phyloP scores from a whole-genome alignment of 2,797 vertebrate species.

The Champsocephalus esox region DNA sequence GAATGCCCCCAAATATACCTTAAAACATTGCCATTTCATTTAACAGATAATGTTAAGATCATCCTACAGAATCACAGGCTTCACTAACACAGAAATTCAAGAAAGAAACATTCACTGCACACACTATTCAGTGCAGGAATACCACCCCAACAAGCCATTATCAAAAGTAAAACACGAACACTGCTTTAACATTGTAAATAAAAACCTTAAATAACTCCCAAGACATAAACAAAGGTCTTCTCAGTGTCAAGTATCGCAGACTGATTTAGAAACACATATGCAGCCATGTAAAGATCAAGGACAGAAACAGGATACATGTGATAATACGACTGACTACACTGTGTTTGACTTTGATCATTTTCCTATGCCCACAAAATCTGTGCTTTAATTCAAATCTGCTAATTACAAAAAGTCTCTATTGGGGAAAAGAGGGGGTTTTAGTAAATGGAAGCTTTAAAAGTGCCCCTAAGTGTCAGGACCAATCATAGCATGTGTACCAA shows the following conservation, averaged over 20 bases:
- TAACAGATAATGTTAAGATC: background rate
- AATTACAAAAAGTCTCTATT: slow-evolving; percentile 44
- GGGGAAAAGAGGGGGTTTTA: slow-evolving; percentile 19
- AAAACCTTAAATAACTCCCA: background rate
- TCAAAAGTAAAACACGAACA: background rate
- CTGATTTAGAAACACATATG: slow-evolving; percentile 21
- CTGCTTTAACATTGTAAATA: background rate
- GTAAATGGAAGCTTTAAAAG: slow-evolving; percentile 37
- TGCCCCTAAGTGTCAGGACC: slow-evolving; percentile 21
- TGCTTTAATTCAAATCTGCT: slow-evolving; percentile 37
- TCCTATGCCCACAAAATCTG: slow-evolving; percentile 35
- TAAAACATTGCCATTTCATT: background rate
- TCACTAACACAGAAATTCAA: background rate
- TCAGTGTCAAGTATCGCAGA: slow-evolving; percentile 1
- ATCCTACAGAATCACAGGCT: background rate
- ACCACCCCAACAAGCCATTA: background rate
- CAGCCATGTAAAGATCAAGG: slow-evolving; percentile 22
- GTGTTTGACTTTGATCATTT: slow-evolving; percentile 45
- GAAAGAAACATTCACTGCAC: background rate
- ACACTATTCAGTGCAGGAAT: background rate
- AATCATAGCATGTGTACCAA: slow-evolving; percentile 25
- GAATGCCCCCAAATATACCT: background rate
- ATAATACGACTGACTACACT: slow-evolving; percentile 16
- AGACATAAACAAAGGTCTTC: background rate
- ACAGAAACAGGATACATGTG: slow-evolving; percentile 17